phyloP scores from a whole-genome alignment of 1,140 invertebrate species.

The Akabosia matsudoensis region DNA sequence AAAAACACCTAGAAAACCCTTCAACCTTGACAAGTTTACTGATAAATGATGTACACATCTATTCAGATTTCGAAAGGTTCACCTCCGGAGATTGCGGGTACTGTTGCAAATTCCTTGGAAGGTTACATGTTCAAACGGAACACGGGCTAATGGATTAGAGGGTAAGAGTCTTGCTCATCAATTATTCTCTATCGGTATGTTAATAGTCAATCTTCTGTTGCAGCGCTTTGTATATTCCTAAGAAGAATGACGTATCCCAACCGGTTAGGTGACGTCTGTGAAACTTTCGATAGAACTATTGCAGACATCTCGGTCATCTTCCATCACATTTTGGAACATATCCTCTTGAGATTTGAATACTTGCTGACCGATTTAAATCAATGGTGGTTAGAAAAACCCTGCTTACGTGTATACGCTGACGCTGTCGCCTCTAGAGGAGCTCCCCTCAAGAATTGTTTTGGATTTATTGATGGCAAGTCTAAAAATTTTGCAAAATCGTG shows the following conservation, averaged over 20 bases:
- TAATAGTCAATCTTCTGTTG: too few relatives aligned
- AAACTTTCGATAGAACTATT: background rate
- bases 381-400: background rate
- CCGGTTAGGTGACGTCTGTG: background rate
- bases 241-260: background rate
- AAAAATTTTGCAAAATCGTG: too few relatives aligned
- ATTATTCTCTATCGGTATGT: too few relatives aligned
- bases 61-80: background rate
- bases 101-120: background rate
- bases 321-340: background rate
- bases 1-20: background rate
- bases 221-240: background rate
- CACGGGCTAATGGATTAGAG: background rate
- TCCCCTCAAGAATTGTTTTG: background rate
- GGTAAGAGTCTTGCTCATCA: too few relatives aligned
- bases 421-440: background rate
- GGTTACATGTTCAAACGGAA: background rate
- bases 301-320: background rate
- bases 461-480: constrained; percentile 17
- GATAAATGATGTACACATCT: background rate
- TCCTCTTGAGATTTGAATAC: background rate
- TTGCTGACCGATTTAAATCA: background rate
- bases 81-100: background rate
- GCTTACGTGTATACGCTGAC: background rate
- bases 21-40: background rate